Conservation (phyloP, 2,888 invertebrate genomes). For the Drosophila atripex region DNA sequence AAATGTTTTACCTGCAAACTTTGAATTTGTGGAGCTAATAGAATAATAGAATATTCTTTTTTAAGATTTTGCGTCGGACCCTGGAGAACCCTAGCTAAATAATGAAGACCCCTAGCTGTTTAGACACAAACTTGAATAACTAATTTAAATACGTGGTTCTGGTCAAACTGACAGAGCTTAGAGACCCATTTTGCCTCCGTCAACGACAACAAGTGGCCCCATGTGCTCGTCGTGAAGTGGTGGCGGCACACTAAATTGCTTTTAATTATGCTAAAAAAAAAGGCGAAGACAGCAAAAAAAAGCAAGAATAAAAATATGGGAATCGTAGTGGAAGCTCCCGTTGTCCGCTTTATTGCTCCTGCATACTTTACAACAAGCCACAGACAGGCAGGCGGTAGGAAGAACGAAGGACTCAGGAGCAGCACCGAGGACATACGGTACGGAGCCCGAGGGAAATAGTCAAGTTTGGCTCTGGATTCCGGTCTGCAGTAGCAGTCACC, state of each 20-base stretch:
- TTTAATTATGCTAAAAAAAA: constrained; percentile 62
- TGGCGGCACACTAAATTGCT: constrained; percentile 45
- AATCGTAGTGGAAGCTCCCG: constrained; percentile 26
- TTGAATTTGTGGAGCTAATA: neutral
- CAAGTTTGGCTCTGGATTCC: constrained; percentile 16
- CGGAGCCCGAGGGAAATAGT: constrained; percentile 26
- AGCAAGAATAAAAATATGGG: constrained; percentile 16
- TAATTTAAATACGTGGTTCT: constrained; percentile 30
- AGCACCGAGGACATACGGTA: neutral
- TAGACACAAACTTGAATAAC: constrained; percentile 20
- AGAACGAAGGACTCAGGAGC: constrained; percentile 11
- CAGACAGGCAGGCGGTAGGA: constrained; percentile 18
- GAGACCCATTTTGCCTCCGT: constrained; percentile 12
- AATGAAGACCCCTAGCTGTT: constrained; percentile 6
- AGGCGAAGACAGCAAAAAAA: constrained; percentile 29
- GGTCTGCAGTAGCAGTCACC: constrained; percentile 25
- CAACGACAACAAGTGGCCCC: constrained; percentile 23
- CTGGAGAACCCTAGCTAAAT: constrained; percentile 1
- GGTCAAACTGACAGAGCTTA: constrained; percentile 26
- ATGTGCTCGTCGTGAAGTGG: constrained; percentile 57
- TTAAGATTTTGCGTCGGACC: neutral
- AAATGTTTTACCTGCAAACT: neutral
- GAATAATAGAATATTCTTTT: constrained; percentile 2
- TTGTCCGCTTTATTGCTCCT: constrained; percentile 35
- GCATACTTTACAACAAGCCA: constrained; percentile 34